Evolutionary conservation across 2,888 invertebrate genomes (phyloP), one percentile per base, ranked within the genome.

Genomic region (Coenonympha glycerion): DNA sequence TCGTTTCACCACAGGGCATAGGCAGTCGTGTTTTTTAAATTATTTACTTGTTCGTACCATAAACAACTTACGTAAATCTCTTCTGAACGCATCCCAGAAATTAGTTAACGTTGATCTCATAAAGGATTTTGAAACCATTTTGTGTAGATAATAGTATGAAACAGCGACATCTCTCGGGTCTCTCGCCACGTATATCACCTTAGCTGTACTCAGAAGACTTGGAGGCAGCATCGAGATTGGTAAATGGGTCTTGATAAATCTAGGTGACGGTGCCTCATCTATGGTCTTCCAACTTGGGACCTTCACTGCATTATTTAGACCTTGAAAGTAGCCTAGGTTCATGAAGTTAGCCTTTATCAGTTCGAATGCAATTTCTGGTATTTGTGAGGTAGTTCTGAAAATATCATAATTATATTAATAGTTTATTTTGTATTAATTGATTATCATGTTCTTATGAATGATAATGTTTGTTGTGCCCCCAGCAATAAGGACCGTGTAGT

Each of bases 161-260:
- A 93, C 89, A 2, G 89, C 88, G 0, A 91, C 90, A 65, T 94
- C 94, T 60, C 93, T 91, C 0, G 93, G 91, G 66, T 94, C 92
- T 60, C 94, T 87, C 0, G 90, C 89, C 0, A 93, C 90, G 64
- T 93, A 93, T 13, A 94, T 85, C 3, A 93, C 85, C 60, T 80
- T 84, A 0, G 90, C 90, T 78, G 73, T 77, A 59, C 75, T 73
- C 8, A 83, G 57, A 4, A 87, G 47, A 58, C 73, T 73, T 0
- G 84, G 82, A 0, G 92, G 92, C n/a, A 92, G 68, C 16, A 91
- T 68, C 0, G 89, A 80, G 45, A 89, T 81, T 0, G 92, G 91
- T 30, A 92, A 72, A 64, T 92, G 92, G 0, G 91, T 90, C 69
- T 92, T 92, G 39, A 92, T 89, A 58, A 89, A 90, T 16, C 91